Base-by-base conservation (phyloP, 1,140 invertebrate species). In the Cecropterus lyciades region DNA sequence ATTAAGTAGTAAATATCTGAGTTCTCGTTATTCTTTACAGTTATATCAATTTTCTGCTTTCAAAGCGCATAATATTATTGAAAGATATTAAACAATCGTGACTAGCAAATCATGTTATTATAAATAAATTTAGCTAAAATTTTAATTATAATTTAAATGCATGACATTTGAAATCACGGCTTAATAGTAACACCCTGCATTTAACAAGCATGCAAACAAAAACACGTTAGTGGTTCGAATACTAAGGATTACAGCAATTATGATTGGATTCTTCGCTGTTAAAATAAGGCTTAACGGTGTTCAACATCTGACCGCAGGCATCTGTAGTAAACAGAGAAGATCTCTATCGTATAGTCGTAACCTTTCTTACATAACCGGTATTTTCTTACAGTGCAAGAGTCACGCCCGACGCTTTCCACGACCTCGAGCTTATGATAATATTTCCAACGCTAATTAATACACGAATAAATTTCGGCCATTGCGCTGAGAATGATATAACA, bases 401-500 rank as follows among this genome's bases (percentile, higher is more conserved):
- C 67, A n/a, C n/a, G n/a, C n/a, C n/a, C n/a, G n/a, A 53, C 64
- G 42, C 73, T 79, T 79, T 79, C 76, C 71, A 75, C 63, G 71
- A 73, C 70, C 76, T 65, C 52, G 37, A 45, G 56, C 27, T 59
- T 45, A 51, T 24, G 55, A 43, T n/a, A 46, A 65, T 64, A 30
- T 53, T 66, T 46, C 30, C 9, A 48, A 49, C 27, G 27, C 43
- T 72, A 63, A 65, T 68, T 64, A 71, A 51, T 16, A 53, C 20
- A 30, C 15, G 40, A 59, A 45, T 45, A 45, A 45, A 59, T 59
- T 27, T 48, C 0, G 9, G 40, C 30, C 52, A 14, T 4, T 37
- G 17, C 30, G 51, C 14, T 37, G 5, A 11, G 48, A 37, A 40
- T 40, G 30, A 53, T 27, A 8, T 53, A 53, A 53, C 51, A 1